Base-by-base conservation (phyloP, 2,113 vertebrate genomes). In the Brienomyrus brachyistius region DNA sequence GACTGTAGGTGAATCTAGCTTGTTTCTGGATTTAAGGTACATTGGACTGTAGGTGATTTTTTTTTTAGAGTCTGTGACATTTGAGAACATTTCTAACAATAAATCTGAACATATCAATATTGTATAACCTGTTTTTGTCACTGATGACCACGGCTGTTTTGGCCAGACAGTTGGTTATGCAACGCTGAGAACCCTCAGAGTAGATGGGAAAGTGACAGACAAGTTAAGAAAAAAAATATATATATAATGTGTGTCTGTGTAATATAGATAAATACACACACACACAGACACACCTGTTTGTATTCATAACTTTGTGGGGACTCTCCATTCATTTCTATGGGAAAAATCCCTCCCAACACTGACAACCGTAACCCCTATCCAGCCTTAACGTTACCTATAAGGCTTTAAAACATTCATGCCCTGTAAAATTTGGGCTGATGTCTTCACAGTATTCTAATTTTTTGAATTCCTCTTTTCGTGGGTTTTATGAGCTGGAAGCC, bases 151-250 rank as follows among this genome's bases (percentile, higher is more conserved):
- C n/a, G 43, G 62, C 85, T 87, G 13, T 80, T 90, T 21, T 54
- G 23, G 85, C 59, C 84, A 77, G 84, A 87, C 89, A 47, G 56
- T 35, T 77, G 86, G 54, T 90, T 90, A 88, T 83, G 43, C 80
- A 88, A 88, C 59, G 31, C 35, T 31, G 50, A 59, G 51, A 59
- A 52, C 48, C 48, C 87, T 82, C 48, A 59, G 52, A 31, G 45
- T 35, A 23, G 23, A 45, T 59, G 31, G 27, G 70, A 19, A 40
- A 77, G 13, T 40, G 87, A n/a, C 50, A 51, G 66, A 56, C n/a
- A 40, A 87, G 66, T 54, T 85, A 35, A 62, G 52, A 1, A 47
- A 7, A 27, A 51, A 52, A 23, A 31, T 31, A 31, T 31, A 31
- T 31, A 31, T 31, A 31, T 31, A 31, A 31, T 31, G 54, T 52